These are phyloP conservation scores for Crotalus viridis DNA, from an alignment of 2,113 vertebrate genomes.

Conservation along the genomic window DNA sequence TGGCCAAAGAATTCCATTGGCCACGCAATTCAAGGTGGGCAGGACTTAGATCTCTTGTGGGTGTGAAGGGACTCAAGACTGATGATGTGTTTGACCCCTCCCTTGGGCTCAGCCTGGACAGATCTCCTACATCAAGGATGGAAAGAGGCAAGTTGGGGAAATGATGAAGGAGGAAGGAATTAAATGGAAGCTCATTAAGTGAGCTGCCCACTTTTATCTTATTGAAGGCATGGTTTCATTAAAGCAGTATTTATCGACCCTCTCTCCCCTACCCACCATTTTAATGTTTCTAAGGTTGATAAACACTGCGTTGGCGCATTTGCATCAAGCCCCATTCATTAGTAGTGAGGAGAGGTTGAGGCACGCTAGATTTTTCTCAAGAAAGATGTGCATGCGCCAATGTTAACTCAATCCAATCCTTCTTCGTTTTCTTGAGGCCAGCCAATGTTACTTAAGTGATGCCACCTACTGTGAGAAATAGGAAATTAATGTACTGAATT, in stretches of 20 bases:
- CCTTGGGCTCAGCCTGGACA: not conserved
- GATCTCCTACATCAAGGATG: not conserved
- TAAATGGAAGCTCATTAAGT: not conserved
- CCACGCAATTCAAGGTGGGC: not conserved
- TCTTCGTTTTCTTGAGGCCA: not conserved
- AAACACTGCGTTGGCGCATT: not conserved
- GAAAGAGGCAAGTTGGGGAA: not conserved
- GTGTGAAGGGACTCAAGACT: not conserved
- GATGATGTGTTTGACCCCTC: not conserved
- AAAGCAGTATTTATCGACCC: not conserved
- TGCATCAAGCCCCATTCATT: not conserved
- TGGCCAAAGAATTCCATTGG: too few relatives aligned
- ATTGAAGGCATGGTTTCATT: not conserved
- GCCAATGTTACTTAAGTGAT: not conserved
- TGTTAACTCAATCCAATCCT: not conserved
- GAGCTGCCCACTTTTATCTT: not conserved
- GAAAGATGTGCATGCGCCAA: too few relatives aligned
- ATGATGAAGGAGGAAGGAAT: not conserved
- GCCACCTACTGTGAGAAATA: not conserved
- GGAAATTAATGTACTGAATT: not conserved
- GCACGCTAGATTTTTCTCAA: not conserved
- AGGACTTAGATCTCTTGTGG: not conserved
- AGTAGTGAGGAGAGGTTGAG: not conserved
- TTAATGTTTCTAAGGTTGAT: not conserved
- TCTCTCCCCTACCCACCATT: not conserved